Conservation (phyloP, 2,888 invertebrate species). For the Lasioglossum malachurum region DNA sequence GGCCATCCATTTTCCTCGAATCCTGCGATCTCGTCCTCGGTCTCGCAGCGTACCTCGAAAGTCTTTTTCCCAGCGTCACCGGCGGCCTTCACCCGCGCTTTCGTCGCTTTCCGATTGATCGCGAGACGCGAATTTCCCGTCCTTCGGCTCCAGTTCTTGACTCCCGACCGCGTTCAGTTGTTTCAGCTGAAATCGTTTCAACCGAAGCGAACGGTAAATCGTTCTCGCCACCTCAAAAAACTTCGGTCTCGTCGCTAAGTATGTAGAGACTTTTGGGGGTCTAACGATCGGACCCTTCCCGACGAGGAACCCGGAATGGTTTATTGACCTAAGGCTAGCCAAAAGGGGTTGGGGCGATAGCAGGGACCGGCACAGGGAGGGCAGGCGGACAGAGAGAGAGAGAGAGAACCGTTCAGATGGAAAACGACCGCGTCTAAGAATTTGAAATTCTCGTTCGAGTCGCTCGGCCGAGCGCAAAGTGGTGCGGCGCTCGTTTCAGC, state of each 20-base stretch:
- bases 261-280: neutral
- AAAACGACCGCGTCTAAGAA: conserved; percentile 1
- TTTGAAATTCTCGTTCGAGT: conserved; percentile 1
- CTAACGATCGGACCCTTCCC: neutral
- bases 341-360: neutral
- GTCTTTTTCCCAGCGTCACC: conserved; percentile 36
- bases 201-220: neutral
- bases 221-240: neutral
- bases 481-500: neutral
- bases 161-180: conserved; percentile 13
- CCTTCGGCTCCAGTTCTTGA: conserved; percentile 31
- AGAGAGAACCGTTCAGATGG: neutral
- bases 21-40: neutral
- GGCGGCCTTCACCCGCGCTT: conserved; percentile 47
- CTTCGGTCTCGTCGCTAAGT: neutral
- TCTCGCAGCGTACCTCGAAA: neutral
- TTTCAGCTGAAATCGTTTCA: neutral
- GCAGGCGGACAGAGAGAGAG: neutral
- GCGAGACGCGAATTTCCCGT: conserved; percentile 15
- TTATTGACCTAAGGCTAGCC: neutral
- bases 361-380: neutral
- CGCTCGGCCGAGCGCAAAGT: neutral
- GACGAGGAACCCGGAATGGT: neutral
- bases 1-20: neutral
- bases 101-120: conserved; percentile 46